Percentiles rank a stretch among this genome's conserved stretches.
Conservation (phyloP, 2,888 invertebrate genomes). For the Brachyopa scutellaris region DNA sequence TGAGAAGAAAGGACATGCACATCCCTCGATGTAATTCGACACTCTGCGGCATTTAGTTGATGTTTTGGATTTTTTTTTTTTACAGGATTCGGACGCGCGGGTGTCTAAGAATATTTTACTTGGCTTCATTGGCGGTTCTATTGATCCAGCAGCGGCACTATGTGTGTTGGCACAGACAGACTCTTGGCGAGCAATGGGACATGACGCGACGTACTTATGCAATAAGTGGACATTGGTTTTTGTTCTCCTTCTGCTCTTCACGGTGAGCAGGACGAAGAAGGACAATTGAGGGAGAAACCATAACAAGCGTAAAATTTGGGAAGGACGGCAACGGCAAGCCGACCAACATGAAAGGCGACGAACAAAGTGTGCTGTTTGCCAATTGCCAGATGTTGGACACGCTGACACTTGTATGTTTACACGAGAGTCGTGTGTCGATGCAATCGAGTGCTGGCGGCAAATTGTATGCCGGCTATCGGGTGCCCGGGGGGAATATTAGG, state of each 20-base stretch:
- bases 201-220: constrained; percentile 58
- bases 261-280: constrained; percentile 14
- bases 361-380: constrained; percentile 56
- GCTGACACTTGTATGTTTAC: too few relatives aligned
- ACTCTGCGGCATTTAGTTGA: constrained; percentile 69
- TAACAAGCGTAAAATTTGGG: constrained; percentile 64
- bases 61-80: constrained; percentile 66
- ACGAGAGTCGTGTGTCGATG: too few relatives aligned
- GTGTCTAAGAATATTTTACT: constrained; percentile 61
- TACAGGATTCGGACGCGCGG: constrained; percentile 55
- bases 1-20: constrained; percentile 22
- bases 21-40: constrained; percentile 63
- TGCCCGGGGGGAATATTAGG: too few relatives aligned
- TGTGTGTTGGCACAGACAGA: constrained; percentile 37
- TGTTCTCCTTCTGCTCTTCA: background rate
- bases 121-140: constrained; percentile 68
- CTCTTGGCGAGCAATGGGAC: constrained; percentile 62
- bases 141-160: constrained; percentile 53
- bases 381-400: constrained; percentile 49
- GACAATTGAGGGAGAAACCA: constrained; percentile 55
- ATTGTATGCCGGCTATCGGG: too few relatives aligned
- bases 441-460: too few relatives aligned
- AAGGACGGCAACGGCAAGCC: constrained; percentile 6
- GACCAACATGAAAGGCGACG: constrained; percentile 20
- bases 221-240: constrained; percentile 41